Conservation (phyloP, 1,140 invertebrate genomes). For the Drosophila persimilis region DNA sequence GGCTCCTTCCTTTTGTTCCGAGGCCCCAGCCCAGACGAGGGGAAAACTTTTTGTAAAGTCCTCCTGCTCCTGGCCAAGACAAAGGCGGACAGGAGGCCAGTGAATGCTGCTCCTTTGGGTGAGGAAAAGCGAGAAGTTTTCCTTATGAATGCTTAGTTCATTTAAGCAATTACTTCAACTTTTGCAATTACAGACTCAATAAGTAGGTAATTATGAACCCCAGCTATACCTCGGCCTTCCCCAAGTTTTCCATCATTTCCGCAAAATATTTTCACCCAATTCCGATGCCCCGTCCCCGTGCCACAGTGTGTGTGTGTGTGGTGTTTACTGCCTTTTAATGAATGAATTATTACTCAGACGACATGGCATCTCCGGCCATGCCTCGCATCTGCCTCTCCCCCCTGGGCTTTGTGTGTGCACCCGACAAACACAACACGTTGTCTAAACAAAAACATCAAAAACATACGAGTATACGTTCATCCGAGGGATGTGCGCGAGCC, state of each 20-base stretch:
- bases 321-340: conserved; percentile 55
- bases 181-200: conserved; percentile 78
- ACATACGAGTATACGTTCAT: conserved; percentile 4
- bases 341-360: conserved; percentile 64
- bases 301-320: neutral
- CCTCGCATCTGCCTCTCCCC: neutral
- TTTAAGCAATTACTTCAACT: conserved; percentile 66
- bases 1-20: conserved; percentile 40
- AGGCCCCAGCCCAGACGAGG: conserved; percentile 14
- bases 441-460: conserved; percentile 52
- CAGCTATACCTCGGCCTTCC: neutral
- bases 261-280: conserved; percentile 32
- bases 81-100: conserved; percentile 33
- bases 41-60: conserved; percentile 48
- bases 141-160: conserved; percentile 22
- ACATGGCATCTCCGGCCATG: conserved; percentile 6
- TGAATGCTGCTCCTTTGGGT: conserved; percentile 3
- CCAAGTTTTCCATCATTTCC: conserved; percentile 41
- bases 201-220: conserved; percentile 63
- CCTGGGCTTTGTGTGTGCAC: conserved; percentile 29
- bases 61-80: conserved; percentile 5
- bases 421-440: conserved; percentile 22
- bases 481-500: no score
- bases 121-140: conserved; percentile 29
- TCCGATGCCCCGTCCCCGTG: no score